Evolutionary conservation across 2,113 vertebrate species (phyloP).

Genomic region (Phylloscopus trochiloides): DNA sequence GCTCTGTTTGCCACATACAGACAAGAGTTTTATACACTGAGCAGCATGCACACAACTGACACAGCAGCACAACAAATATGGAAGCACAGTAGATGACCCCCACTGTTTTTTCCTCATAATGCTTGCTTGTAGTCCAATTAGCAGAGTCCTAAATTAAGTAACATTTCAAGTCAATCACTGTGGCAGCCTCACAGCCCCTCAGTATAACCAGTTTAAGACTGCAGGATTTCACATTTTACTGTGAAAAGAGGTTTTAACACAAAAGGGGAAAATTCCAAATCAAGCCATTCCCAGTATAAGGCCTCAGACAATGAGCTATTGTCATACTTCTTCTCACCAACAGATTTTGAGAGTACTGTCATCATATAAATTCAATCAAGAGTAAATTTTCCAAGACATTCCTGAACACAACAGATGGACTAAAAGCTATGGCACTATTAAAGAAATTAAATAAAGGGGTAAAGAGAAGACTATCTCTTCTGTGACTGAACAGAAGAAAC

Average conservation of each 20-base stretch:
- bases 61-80: not conserved
- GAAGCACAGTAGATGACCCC: constrained; percentile 18
- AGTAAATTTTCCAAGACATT: not conserved
- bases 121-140: not conserved
- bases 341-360: not conserved
- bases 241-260: not conserved
- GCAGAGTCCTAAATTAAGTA: not conserved
- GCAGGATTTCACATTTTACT: not conserved
- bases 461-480: not conserved
- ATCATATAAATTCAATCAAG: not conserved
- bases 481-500: not conserved
- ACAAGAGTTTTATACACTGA: not conserved
- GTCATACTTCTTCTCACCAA: not conserved
- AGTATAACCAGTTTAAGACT: not conserved
- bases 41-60: constrained; percentile 28
- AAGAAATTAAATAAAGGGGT: not conserved
- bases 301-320: not conserved
- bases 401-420: not conserved
- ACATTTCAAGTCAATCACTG: not conserved
- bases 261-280: not conserved
- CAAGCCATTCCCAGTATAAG: not conserved
- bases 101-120: not conserved
- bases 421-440: not conserved
- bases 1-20: constrained; percentile 15
- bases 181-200: not conserved